Evolutionary conservation across 2,113 vertebrate genomes (phyloP).

Genomic region (Ammodytes marinus): DNA sequence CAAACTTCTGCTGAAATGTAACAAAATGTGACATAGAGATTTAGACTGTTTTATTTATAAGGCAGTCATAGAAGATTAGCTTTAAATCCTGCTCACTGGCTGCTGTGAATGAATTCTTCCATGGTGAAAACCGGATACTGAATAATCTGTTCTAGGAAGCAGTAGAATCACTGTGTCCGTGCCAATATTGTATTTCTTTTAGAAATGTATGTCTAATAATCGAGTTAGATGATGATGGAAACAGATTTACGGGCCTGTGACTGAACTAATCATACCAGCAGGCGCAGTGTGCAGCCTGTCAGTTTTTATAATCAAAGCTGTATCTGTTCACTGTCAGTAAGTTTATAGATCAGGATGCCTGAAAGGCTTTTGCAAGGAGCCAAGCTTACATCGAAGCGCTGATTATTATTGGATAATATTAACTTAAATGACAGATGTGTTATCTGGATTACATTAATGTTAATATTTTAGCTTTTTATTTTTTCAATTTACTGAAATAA

Average conservation of each 20-base stretch:
- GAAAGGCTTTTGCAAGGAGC: background rate
- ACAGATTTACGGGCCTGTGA: background rate
- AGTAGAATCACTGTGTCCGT: background rate
- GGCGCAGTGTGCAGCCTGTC: background rate
- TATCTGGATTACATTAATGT: background rate
- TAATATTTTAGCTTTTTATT: background rate
- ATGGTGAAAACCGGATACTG: background rate
- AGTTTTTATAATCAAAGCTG: background rate
- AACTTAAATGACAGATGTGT: background rate
- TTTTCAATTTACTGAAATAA: background rate
- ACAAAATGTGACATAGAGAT: background rate
- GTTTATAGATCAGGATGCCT: background rate
- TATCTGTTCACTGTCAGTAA: background rate
- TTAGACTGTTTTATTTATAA: background rate
- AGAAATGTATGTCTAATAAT: background rate
- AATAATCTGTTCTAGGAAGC: constrained; percentile 8
- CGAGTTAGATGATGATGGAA: constrained; percentile 3
- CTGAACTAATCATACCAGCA: background rate
- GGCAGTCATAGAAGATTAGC: background rate
- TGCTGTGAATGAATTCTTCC: background rate
- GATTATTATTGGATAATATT: background rate
- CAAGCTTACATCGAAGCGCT: background rate
- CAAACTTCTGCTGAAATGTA: background rate
- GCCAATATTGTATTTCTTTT: background rate
- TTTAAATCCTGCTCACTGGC: background rate